These are phyloP conservation scores for Megalops cyprinoides DNA, from an alignment of 2,797 vertebrate genomes.

Conservation along the genomic window DNA sequence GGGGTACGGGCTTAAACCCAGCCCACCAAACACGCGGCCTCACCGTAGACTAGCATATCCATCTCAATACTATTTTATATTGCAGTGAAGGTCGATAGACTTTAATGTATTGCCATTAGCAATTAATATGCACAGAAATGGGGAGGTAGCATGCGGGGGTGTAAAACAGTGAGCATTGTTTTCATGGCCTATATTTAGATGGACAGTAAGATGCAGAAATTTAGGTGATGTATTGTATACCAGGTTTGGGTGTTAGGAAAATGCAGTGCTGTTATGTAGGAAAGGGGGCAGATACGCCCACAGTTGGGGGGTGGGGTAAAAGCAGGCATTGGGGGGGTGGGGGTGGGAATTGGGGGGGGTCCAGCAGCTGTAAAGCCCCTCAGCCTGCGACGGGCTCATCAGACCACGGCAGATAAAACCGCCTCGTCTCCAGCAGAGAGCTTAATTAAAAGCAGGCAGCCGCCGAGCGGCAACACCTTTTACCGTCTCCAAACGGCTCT, in stretches of 20 bases:
- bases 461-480: constrained; percentile 67
- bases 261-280: neutral
- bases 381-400: constrained; percentile 57
- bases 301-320: neutral
- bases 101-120: neutral
- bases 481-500: constrained; percentile 69
- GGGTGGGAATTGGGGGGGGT: neutral
- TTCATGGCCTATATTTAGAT: neutral
- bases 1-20: too few relatives aligned
- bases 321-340: neutral
- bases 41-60: neutral
- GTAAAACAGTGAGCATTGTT: neutral
- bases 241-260: too few relatives aligned
- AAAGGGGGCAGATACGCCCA: too few relatives aligned
- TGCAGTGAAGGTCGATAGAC: neutral
- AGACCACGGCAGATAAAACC: constrained; percentile 62
- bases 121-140: too few relatives aligned
- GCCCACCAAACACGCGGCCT: neutral
- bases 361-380: constrained; percentile 24
- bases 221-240: too few relatives aligned
- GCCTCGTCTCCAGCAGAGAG: constrained; percentile 74
- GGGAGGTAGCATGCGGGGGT: too few relatives aligned
- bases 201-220: neutral
- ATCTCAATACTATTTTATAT: neutral
- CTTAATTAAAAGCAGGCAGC: constrained; percentile 80